Conservation (phyloP, 2,797 vertebrate species). For the Masticophis lateralis region DNA sequence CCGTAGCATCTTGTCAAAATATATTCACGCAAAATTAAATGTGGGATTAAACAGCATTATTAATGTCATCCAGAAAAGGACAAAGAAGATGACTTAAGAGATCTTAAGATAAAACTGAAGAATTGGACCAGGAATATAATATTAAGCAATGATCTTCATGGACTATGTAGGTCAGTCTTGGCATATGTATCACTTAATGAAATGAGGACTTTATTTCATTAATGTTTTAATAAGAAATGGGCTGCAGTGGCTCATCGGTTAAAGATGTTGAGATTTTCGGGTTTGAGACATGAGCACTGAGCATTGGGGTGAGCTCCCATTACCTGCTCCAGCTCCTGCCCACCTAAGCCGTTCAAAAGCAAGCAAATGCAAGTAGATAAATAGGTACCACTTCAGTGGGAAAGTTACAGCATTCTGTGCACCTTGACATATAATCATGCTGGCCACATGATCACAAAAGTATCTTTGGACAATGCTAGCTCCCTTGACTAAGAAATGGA, state of each 20-base stretch:
- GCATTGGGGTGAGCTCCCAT: neutral
- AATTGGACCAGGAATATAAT: neutral
- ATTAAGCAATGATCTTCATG: neutral
- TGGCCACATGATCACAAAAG: neutral
- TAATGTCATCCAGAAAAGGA: neutral
- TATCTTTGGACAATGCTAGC: neutral
- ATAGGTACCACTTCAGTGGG: neutral
- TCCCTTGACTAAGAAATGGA: neutral
- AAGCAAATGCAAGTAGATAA: neutral
- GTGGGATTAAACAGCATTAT: neutral
- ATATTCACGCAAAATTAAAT: constrained; percentile 31
- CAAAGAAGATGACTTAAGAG: neutral
- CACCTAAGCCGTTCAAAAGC: neutral
- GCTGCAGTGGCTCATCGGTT: neutral
- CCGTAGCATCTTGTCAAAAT: constrained; percentile 56
- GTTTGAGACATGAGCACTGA: neutral
- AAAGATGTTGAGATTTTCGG: neutral
- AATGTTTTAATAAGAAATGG: neutral
- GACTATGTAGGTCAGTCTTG: neutral
- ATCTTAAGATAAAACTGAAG: neutral
- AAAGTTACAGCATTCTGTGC: neutral
- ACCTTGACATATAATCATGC: neutral
- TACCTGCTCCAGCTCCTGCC: neutral
- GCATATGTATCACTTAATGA: neutral
- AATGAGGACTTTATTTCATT: neutral